A percentile compares a stretch with the other conserved stretches of the same genome.
Evolutionary conservation across 2,888 invertebrate species (phyloP).

Genomic region (Cyclophora albipunctata): DNA sequence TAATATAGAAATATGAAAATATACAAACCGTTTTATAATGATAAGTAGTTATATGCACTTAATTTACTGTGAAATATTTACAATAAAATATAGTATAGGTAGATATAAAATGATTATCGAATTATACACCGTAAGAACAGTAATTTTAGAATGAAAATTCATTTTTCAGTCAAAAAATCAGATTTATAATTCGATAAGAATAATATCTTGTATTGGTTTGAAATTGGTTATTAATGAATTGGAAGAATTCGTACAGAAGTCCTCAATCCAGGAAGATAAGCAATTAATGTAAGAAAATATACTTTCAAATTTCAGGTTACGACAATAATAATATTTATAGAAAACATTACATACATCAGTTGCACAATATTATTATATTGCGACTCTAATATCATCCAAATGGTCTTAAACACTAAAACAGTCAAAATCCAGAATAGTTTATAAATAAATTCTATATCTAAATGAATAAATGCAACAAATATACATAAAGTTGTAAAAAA

Average conservation of each 20-base stretch:
- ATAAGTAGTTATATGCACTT: conserved; percentile 38
- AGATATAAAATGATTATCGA: conserved; percentile 8
- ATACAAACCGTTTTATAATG: conserved; percentile 42
- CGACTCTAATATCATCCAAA: no score
- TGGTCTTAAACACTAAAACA: conserved; percentile 34
- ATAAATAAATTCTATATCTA: conserved; percentile 21
- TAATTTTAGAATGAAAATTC: conserved; percentile 16
- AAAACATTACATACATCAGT: no score
- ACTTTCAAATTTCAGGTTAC: no score
- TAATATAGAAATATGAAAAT: conserved; percentile 1
- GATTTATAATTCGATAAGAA: no score
- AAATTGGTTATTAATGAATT: no score
- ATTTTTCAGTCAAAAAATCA: conserved; percentile 25
- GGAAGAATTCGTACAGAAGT: no score
- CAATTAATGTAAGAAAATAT: no score
- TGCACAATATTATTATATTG: no score
- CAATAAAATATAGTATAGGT: conserved; percentile 26
- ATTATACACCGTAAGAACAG: no score
- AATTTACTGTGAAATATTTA: conserved; percentile 50
- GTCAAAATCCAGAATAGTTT: conserved; percentile 25
- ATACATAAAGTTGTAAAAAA: conserved; percentile 44
- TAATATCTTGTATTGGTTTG: no score
- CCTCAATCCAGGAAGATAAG: no score
- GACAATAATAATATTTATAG: no score
- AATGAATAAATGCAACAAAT: conserved; percentile 68